phyloP scores from a whole-genome alignment of 64 coral and sea anemone genomes.

The Acropora tenuis region DNA sequence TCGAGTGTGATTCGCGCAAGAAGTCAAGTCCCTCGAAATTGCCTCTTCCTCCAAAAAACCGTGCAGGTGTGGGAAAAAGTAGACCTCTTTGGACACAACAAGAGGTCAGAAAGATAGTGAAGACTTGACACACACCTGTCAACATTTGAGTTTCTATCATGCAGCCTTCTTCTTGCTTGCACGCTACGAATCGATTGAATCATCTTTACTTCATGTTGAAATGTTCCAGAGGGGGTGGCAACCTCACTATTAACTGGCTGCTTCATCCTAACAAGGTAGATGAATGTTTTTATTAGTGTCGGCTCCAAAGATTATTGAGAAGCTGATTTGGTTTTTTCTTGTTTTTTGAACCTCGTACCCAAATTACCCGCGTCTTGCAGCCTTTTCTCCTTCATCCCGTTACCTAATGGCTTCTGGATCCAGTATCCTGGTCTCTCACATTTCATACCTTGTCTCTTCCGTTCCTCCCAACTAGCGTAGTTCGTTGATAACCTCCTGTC shows the following conservation, averaged over 20 bases:
- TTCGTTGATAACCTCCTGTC: too few species aligned
- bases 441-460: too few species aligned
- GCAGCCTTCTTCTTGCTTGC: not conserved
- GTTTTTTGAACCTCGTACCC: not conserved
- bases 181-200: constrained; percentile 19
- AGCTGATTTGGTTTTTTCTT: not conserved
- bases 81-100: too few species aligned
- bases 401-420: too few species aligned
- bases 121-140: not conserved
- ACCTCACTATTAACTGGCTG: not conserved
- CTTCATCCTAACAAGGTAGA: not conserved
- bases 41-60: too few species aligned
- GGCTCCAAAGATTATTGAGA: not conserved
- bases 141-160: not conserved
- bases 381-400: not conserved
- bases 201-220: not conserved
- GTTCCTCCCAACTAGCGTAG: too few species aligned
- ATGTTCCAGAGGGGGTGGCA: not conserved
- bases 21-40: too few species aligned
- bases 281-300: not conserved
- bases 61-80: too few species aligned
- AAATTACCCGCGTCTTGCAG: not conserved
- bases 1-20: too few species aligned
- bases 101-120: not conserved
- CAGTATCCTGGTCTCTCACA: too few species aligned